Conservation (phyloP, 1,140 invertebrate genomes). For the Onthophagus taurus region DNA sequence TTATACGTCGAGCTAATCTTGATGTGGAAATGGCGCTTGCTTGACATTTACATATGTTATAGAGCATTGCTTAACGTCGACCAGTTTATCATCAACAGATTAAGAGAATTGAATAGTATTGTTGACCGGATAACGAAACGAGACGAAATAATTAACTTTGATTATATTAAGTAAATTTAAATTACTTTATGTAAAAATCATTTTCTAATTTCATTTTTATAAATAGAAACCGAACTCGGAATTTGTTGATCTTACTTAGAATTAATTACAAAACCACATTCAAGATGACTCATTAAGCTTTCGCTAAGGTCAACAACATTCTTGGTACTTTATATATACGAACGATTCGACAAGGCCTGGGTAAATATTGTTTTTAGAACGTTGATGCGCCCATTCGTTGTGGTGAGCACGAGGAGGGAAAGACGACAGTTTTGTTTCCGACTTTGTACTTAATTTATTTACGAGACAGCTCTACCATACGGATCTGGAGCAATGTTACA, state of each 20-base stretch:
- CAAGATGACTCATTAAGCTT: not conserved
- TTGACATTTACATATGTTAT: slow-evolving; percentile 29
- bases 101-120: slow-evolving; percentile 12
- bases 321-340: no score
- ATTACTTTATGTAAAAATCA: slow-evolving; percentile 2
- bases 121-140: not conserved
- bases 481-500: no score
- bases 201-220: not conserved
- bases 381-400: no score
- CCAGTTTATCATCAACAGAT: slow-evolving; percentile 6
- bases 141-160: no score
- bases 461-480: no score
- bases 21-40: slow-evolving; percentile 18
- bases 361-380: no score
- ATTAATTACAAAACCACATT: not conserved
- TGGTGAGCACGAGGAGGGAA: no score
- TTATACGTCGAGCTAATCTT: slow-evolving; percentile 24
- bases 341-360: no score
- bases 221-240: not conserved
- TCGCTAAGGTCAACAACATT: not conserved
- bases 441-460: no score
- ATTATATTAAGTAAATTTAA: not conserved
- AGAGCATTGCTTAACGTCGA: slow-evolving; percentile 2
- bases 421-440: no score
- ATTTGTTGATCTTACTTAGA: not conserved